Evolutionary conservation across 37 sponge, comb jelly and placozoan genomes (phyloP).

Genomic region (Diacarnus erythraeanus): DNA sequence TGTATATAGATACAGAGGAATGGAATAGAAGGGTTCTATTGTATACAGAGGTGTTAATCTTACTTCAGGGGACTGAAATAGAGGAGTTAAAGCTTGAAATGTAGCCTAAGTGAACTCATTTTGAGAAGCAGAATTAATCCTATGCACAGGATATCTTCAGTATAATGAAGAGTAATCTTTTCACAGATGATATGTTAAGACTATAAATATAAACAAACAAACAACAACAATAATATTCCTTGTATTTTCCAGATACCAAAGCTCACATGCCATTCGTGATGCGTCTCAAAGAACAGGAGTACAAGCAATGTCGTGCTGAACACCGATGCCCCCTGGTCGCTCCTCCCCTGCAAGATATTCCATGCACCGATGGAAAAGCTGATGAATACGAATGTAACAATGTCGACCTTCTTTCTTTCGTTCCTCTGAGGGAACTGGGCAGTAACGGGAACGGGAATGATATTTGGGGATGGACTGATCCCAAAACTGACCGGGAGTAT

Average conservation of each 20-base stretch:
- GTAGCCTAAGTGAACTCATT: too few species aligned
- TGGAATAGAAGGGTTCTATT: too few species aligned
- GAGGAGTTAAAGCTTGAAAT: too few species aligned
- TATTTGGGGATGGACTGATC: constrained; percentile 85
- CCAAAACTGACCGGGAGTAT: constrained; percentile 54
- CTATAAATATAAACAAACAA: too few species aligned
- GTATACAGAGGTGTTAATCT: too few species aligned
- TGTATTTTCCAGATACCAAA: constrained; percentile 20
- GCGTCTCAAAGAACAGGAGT: constrained; percentile 47
- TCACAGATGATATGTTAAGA: too few species aligned
- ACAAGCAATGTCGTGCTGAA: constrained; percentile 29
- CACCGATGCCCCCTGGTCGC: constrained; percentile 33
- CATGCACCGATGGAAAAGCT: constrained; percentile 53
- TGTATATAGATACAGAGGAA: too few species aligned
- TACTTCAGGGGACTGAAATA: too few species aligned
- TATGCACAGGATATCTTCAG: too few species aligned
- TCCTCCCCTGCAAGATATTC: neutral
- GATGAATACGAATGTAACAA: constrained; percentile 73
- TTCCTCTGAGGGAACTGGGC: constrained; percentile 48
- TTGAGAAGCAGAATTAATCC: too few species aligned
- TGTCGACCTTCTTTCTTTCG: constrained; percentile 61
- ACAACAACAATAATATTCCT: constrained; percentile 1
- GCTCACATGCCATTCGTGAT: constrained; percentile 60
- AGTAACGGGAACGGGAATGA: constrained; percentile 61
- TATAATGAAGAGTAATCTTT: too few species aligned